Evolutionary conservation across 2,888 invertebrate genomes (phyloP), one percentile per base, ranked within the genome.

Genomic region (Microdon myrmicae): DNA sequence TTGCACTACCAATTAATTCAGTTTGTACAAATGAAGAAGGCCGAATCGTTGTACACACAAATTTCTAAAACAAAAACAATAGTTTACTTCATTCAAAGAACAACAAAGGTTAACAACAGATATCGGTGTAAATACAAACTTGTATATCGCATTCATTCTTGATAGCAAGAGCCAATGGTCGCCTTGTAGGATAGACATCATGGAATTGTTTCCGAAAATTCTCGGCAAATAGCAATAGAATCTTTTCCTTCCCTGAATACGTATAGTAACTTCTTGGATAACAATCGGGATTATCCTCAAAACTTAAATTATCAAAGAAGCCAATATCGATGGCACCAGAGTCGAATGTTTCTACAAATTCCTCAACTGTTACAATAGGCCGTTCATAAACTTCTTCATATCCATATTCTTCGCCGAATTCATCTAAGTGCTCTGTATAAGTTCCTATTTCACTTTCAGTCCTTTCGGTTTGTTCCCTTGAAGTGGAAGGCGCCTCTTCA

Each of bases 21-120:
- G 85, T 82, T 79, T 85, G 90, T 10, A 88, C 85, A 51, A 92
- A 82, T 67, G 87, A 86, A 8, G 92, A 92, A 13, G 91, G 90
- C 29, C 90, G 83, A 66, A 95, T 85, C 2, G 90, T 87, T 4
- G 91, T 90, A 69, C 91, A 92, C 26, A 94, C 92, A 83, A 94
- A 90, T 87, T 94, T 95, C 92, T 94, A 76, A 22, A 76, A 70
- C 56, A 66, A 68, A 68, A 45, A 17, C 10, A 28, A 7, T 3
- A 7, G 14, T 16, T 2, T 17, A 20, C 5, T 26, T 17, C 58
- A 7, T 14, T 12, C 19, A 22, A 20, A 3, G 16, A 9, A 47
- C 22, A 51, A 67, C 69, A 14, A 9, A 31, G 20, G 4, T 8
- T 4, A 10, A n/a, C 8, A 13, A 10, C 4, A 7, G 5, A n/a